Conservation (phyloP, 2,113 vertebrate genomes). For the Channa maculata region DNA sequence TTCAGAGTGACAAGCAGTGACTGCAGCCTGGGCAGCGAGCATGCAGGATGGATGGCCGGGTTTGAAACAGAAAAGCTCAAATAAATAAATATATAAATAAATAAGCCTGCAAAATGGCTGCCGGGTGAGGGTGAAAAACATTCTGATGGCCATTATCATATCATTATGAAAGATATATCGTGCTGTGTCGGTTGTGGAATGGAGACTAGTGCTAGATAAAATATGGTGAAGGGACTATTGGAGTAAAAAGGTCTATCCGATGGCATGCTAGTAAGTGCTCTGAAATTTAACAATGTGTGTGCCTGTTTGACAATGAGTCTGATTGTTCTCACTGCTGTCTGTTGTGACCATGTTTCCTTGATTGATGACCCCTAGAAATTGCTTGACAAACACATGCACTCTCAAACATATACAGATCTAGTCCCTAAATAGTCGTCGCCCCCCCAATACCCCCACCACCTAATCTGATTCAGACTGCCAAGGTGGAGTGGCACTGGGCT, state of each 20-base stretch:
- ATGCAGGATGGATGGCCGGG: conserved; percentile 70
- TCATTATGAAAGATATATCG: conserved; percentile 65
- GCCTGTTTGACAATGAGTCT: conserved; percentile 46
- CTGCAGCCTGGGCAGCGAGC: conserved; percentile 71
- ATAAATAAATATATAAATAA: conserved; percentile 68
- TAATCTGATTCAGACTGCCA: conserved; percentile 87
- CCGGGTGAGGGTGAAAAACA: conserved; percentile 66
- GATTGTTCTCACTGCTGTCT: conserved; percentile 63
- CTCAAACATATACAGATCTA: conserved; percentile 25
- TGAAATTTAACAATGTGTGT: conserved; percentile 31
- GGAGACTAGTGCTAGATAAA: conserved; percentile 59
- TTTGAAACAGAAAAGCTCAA: conserved; percentile 70
- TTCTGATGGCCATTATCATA: conserved; percentile 72
- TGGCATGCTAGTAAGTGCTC: conserved; percentile 40
- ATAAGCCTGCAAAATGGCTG: conserved; percentile 67
- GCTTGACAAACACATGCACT: conserved; percentile 74
- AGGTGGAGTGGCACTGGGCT: conserved; percentile 85
- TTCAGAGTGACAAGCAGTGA: conserved; percentile 81
- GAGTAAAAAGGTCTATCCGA: conserved; percentile 54
- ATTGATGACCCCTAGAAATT: conserved; percentile 87
- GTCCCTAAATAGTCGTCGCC: conserved; percentile 10
- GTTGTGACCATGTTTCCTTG: conserved; percentile 70
- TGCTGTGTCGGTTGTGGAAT: conserved; percentile 70
- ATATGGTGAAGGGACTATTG: conserved; percentile 42
- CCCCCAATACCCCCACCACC: conserved; percentile 64